Evolutionary conservation across 2,797 vertebrate genomes (phyloP).

Genomic region (Toxotes lorentzi): DNA sequence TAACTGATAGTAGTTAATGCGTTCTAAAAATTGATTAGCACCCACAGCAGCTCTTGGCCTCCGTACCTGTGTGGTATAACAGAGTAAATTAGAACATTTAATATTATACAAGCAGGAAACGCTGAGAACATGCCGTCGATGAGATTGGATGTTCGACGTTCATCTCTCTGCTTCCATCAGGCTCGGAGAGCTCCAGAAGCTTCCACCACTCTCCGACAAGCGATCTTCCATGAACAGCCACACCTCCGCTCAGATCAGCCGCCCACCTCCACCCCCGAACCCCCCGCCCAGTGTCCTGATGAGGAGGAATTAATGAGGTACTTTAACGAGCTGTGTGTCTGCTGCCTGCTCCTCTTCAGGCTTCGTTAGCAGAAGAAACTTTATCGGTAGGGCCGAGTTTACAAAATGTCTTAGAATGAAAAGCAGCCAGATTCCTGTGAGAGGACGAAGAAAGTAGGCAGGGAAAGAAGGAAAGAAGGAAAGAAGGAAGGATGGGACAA

Average conservation of each 20-base stretch:
- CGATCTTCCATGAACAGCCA: conserved; percentile 68
- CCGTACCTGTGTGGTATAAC: background rate
- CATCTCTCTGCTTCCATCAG: conserved; percentile 55
- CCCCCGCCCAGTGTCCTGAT: conserved; percentile 1
- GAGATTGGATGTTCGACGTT: conserved; percentile 8
- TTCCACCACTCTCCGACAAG: conserved; percentile 56
- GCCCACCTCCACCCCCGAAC: accelerated
- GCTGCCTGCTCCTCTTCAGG: background rate
- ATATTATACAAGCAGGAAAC: background rate
- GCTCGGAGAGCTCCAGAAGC: conserved; percentile 40
- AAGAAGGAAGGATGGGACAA: background rate
- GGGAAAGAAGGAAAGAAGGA: background rate
- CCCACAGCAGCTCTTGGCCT: background rate
- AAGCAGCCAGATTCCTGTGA: background rate
- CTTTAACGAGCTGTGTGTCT: conserved; percentile 19
- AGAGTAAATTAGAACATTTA: background rate
- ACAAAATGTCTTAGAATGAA: background rate
- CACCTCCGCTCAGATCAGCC: conserved; percentile 27
- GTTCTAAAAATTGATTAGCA: background rate
- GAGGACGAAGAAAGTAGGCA: background rate
- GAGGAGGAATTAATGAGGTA: conserved; percentile 11
- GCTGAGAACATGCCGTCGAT: background rate
- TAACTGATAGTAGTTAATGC: too few relatives aligned
- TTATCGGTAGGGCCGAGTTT: conserved; percentile 1
- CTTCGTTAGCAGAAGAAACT: conserved; percentile 14